These are phyloP conservation scores for Excalfactoria chinensis DNA, from an alignment of 2,113 vertebrate genomes.

Conservation along the genomic window DNA sequence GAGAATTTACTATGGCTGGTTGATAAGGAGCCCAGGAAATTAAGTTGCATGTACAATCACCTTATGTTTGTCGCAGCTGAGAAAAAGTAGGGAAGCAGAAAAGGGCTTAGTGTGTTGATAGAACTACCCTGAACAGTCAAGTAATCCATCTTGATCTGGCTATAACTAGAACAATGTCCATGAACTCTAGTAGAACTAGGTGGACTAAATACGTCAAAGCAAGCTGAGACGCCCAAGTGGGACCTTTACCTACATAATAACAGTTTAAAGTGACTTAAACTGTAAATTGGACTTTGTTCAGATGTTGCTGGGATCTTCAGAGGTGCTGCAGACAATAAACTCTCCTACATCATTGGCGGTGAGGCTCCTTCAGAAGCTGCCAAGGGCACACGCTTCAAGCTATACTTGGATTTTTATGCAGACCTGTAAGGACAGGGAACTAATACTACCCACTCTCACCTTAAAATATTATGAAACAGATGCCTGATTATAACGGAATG, in stretches of 20 bases:
- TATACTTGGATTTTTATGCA: not conserved
- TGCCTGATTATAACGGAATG: not conserved
- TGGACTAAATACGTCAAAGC: not conserved
- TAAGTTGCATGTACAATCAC: not conserved
- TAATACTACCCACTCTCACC: not conserved
- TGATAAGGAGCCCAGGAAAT: not conserved
- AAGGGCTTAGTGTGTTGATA: not conserved
- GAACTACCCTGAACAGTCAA: not conserved
- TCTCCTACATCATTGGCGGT: not conserved
- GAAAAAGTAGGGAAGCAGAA: not conserved
- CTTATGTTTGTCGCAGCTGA: not conserved
- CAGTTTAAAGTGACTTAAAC: not conserved
- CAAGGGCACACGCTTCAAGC: rapidly evolving
- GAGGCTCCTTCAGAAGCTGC: not conserved
- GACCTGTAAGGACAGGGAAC: not conserved
- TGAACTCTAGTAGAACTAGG: not conserved
- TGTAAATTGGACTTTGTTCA: not conserved
- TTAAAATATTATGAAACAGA: not conserved
- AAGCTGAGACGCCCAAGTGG: not conserved
- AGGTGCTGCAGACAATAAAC: not conserved
- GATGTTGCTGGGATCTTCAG: not conserved
- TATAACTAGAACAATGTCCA: not conserved
- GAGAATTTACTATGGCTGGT: not conserved
- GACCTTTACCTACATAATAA: not conserved
- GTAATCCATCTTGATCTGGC: not conserved